phyloP scores from a whole-genome alignment of 2,113 vertebrate genomes.

The Stegostoma tigrinum region DNA sequence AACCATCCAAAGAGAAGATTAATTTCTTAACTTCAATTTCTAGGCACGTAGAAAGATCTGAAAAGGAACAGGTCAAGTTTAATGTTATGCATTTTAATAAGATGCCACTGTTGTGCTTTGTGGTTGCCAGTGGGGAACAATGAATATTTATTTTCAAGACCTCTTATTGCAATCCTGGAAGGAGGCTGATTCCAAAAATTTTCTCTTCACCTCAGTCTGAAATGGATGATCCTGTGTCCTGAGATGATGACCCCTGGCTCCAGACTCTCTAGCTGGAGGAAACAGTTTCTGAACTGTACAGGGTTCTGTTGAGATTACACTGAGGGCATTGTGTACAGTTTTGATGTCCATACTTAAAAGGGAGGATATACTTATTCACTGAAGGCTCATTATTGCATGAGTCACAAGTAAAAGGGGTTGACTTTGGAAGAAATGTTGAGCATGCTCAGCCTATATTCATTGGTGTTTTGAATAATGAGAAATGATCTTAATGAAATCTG shows the following conservation, averaged over 20 bases:
- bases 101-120: not conserved
- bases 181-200: not conserved
- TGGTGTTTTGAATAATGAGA: not conserved
- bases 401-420: no score
- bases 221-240: no score
- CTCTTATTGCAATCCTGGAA: not conserved
- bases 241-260: no score
- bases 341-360: no score
- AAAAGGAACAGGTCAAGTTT: not conserved
- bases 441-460: not conserved
- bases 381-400: no score
- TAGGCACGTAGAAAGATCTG: conserved; percentile 74
- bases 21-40: conserved; percentile 70
- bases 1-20: conserved; percentile 63
- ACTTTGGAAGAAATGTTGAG: not conserved
- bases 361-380: no score
- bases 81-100: not conserved
- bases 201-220: not conserved
- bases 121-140: not conserved
- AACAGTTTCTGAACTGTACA: no score
- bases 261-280: no score
- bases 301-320: no score
- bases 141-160: not conserved
- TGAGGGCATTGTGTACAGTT: no score
- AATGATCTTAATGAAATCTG: not conserved